Base-by-base conservation (phyloP, 2,888 invertebrate genomes). In the Eristalinus aeneus region DNA sequence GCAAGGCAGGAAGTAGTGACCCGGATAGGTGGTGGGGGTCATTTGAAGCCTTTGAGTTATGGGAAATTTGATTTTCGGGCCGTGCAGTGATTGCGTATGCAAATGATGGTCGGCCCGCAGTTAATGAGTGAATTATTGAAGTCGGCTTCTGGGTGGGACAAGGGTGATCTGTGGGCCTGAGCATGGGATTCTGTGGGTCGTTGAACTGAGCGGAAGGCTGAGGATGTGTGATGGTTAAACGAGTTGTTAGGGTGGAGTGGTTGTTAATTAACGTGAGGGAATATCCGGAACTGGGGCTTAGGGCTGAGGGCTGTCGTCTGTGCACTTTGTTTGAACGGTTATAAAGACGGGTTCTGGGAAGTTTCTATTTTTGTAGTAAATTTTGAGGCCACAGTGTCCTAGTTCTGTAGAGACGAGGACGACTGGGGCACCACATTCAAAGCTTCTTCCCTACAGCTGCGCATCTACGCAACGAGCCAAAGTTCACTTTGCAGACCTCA, bases 41-140 rank as follows among this genome's bases (percentile, higher is more conserved):
- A 81, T 61, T 85, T 16, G 58, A 27, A 63, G 31, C 10, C 54
- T 75, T 74, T 61, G 1, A 23, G 68, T 12, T 73, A 73, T 86
- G 85, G 76, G 85, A 86, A 81, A 58, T 16, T 20, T 9, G 22
- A 54, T 71, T 60, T 23, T 65, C 31, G 4, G 75, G 65, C 11
- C 11, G 32, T 32, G 20, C 27, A 68, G 53, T 64, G 65, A 68
- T 61, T 79, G 74, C 22, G 34, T 86, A 86, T 86, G 85, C 77
- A 86, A 82, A 86, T 81, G 68, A 69, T 77, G 54, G 58, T 22
- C 69, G 36, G 76, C 85, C 85, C 81, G 85, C 76, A 81, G 64
- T 73, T 86, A 64, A 39, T 27, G 22, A 23, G 39, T 65, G 46
- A 65, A 65, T 65, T 65, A 36, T 39, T 23, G 23, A 46, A 46